Evolutionary conservation across 2,888 invertebrate genomes (phyloP), one percentile per base, ranked within the genome.

Genomic region (Portevinia maculata): DNA sequence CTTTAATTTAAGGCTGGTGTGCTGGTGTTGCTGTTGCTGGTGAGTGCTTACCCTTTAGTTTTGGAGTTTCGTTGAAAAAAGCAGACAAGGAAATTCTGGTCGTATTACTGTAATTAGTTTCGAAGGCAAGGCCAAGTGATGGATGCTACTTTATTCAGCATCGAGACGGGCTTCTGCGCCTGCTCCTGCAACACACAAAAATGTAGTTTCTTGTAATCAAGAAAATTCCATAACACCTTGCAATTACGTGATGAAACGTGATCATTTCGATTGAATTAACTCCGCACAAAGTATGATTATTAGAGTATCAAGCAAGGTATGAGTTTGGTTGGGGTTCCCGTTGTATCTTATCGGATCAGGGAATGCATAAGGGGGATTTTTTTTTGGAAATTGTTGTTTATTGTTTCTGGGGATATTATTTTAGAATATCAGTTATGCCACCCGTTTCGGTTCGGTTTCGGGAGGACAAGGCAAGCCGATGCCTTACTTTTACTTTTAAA

Each of bases 81-180:
- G 46, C 81, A 59, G 70, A 78, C 71, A 50, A 64, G 60, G 71
- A 67, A 67, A 78, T 62, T 62, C 67, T 69, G 46, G 9, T 37
- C 50, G 19, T 71, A 83, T 83, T 83, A 83, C 76, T 83, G 71
- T 83, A 78, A 83, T 83, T 83, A 83, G 71, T 60, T 70, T 70
- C 17, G 70, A 48, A 59, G 24, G 59, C 52, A 70, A 13, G 37
- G 37, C 62, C 79, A 62, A 44, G 39, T 57, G 79, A 60, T 71
- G 76, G 81, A 71, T 65, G 81, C 81, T 81, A 81, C 76, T 65
- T 81, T 53, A 65, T 81, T 75, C 64, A 65, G 70, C 59, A 46
- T 19, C 19, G 17, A 19, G 28, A 50, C 15, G 19, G 11, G 53
- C 39, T 39, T 7, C n/a, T n/a, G n/a, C n/a, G n/a, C 19, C 24